These are phyloP conservation scores for Acleris cristana DNA, from an alignment of 2,888 invertebrate species.

Conservation along the genomic window DNA sequence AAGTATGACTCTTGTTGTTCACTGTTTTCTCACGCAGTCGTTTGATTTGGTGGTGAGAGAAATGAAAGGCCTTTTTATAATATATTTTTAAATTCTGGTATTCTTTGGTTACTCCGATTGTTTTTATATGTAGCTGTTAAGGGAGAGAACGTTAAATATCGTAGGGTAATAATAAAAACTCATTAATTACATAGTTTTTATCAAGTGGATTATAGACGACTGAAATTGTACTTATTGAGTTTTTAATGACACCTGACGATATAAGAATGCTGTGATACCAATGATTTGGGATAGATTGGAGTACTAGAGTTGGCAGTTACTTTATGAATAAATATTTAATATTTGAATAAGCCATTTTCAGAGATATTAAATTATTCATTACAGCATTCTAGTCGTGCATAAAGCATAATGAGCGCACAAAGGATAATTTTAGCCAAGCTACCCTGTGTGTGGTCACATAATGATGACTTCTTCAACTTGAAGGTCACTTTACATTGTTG, in stretches of 20 bases:
- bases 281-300: conserved; percentile 61
- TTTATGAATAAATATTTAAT: conserved; percentile 37
- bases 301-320: conserved; percentile 49
- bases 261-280: conserved; percentile 75
- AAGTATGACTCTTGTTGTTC: no score
- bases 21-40: no score
- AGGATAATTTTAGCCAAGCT: not conserved
- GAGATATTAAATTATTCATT: not conserved
- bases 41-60: no score
- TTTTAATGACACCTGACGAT: no score
- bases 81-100: not conserved
- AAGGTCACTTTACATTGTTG: conserved; percentile 46
- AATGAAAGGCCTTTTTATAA: no score
- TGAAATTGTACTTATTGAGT: no score
- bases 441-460: no score
- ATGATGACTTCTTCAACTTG: no score
- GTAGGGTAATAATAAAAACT: no score
- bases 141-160: conserved; percentile 57
- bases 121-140: conserved; percentile 50
- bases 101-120: conserved; percentile 8
- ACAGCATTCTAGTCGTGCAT: conserved; percentile 5
- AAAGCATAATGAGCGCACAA: conserved; percentile 35
- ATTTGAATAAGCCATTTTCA: conserved; percentile 28
- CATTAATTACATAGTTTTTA: no score
- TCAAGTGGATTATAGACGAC: no score